Evolutionary conservation across 2,113 vertebrate genomes (phyloP).

Genomic region (Antechinus flavipes): DNA sequence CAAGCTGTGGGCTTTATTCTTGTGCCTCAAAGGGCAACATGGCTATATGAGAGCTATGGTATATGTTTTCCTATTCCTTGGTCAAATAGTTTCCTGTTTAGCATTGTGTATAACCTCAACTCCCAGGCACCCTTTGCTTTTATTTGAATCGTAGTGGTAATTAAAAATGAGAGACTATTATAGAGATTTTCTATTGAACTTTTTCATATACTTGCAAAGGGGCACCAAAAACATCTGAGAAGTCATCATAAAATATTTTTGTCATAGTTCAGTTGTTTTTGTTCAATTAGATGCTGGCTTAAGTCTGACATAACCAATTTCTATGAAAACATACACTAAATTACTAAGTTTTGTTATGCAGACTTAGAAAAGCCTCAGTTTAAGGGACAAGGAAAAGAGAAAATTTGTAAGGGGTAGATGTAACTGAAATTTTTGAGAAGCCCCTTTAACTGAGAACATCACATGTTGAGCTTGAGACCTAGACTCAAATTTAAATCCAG

Average conservation of each 20-base stretch:
- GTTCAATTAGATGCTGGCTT: not conserved
- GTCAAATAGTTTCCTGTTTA: no score
- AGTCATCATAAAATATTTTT: not conserved
- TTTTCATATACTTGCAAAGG: not conserved
- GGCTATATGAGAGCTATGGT: no score
- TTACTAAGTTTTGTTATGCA: not conserved
- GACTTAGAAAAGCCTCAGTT: not conserved
- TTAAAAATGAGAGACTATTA: no score
- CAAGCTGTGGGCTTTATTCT: no score
- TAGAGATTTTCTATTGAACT: no score
- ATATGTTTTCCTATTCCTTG: no score
- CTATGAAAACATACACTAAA: constrained; percentile 15
- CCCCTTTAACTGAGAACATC: not conserved
- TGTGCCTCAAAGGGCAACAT: no score
- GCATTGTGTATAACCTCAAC: no score
- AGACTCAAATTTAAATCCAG: not conserved
- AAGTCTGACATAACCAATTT: constrained; percentile 9
- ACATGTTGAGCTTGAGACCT: not conserved
- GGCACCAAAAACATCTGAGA: not conserved
- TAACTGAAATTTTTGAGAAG: not conserved
- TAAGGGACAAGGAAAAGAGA: not conserved
- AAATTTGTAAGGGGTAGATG: not conserved
- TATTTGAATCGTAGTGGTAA: no score
- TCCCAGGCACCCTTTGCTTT: no score
- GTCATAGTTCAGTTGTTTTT: not conserved